phyloP scores from a whole-genome alignment of 2,888 invertebrate genomes.

The Napeogenes sylphis region DNA sequence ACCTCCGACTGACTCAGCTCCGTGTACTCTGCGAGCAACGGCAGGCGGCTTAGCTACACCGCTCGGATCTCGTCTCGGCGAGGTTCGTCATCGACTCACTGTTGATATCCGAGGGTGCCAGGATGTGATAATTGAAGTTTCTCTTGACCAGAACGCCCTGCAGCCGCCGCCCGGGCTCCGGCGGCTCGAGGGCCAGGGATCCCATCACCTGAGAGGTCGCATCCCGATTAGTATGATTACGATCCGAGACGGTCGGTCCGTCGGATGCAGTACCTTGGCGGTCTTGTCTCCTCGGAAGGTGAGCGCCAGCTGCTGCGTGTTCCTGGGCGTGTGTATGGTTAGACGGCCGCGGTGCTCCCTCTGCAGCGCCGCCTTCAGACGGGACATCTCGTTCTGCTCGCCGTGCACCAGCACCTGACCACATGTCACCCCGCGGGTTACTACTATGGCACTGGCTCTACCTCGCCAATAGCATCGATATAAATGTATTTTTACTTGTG shows the following conservation, averaged over 20 bases:
- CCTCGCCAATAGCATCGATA: no score
- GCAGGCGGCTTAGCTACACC: no score
- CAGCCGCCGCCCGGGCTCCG: conserved; percentile 85
- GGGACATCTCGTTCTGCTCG: conserved; percentile 99
- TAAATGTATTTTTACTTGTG: no score
- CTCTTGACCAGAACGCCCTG: conserved; percentile 97
- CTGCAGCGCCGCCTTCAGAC: conserved; percentile 94
- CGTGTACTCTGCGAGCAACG: conserved; percentile 86
- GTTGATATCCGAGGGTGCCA: conserved; percentile 93
- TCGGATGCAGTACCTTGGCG: conserved; percentile 84
- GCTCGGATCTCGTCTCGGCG: no score
- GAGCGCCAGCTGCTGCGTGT: conserved; percentile 94
- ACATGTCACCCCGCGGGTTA: no score
- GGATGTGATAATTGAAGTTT: conserved; percentile 98
- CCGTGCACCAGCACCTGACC: conserved; percentile 94
- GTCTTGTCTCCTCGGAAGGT: conserved; percentile 98
- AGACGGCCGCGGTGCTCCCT: conserved; percentile 96
- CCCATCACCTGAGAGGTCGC: conserved; percentile 84
- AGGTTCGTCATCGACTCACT: conserved; percentile 73
- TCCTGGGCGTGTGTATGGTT: conserved; percentile 95
- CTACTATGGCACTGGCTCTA: no score
- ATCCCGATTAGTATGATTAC: no score
- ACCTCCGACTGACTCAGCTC: conserved; percentile 96
- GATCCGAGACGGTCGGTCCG: no score
- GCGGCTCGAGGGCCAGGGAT: conserved; percentile 88